Evolutionary conservation across 2,113 vertebrate genomes (phyloP).

Genomic region (Girardinichthys multiradiatus): DNA sequence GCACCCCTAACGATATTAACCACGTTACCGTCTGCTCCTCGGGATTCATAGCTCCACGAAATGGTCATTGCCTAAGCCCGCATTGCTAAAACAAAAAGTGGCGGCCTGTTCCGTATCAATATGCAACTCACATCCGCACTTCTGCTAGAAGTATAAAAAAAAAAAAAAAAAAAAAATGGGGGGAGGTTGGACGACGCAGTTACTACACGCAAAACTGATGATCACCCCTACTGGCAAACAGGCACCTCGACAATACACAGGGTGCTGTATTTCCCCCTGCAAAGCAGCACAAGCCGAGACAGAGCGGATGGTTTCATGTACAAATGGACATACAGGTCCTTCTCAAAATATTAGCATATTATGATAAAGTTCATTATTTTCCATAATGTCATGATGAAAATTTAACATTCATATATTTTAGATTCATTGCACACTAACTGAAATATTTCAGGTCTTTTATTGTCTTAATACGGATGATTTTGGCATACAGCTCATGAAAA

Average conservation of each 20-base stretch:
- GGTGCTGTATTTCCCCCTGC: not conserved
- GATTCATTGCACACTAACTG: too few relatives aligned
- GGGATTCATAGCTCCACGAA: conserved; percentile 86
- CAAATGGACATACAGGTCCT: too few relatives aligned
- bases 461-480: too few relatives aligned
- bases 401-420: too few relatives aligned
- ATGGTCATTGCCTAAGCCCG: conserved; percentile 54
- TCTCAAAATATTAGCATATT: too few relatives aligned
- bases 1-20: conserved; percentile 95
- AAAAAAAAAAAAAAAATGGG: conserved; percentile 43
- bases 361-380: too few relatives aligned
- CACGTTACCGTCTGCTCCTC: conserved; percentile 95
- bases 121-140: conserved; percentile 91
- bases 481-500: too few relatives aligned
- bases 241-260: conserved; percentile 57
- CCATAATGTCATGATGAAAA: too few relatives aligned
- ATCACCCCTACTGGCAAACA: conserved; percentile 75
- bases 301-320: not conserved
- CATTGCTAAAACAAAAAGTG: conserved; percentile 47
- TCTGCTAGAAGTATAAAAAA: conserved; percentile 67
- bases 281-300: conserved; percentile 2
- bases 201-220: conserved; percentile 51
- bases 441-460: too few relatives aligned
- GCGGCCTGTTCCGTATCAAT: conserved; percentile 69
- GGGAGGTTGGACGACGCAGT: conserved; percentile 36